Base-by-base conservation (phyloP, 2,113 vertebrate genomes). In the Acrocephalus arundinaceus region DNA sequence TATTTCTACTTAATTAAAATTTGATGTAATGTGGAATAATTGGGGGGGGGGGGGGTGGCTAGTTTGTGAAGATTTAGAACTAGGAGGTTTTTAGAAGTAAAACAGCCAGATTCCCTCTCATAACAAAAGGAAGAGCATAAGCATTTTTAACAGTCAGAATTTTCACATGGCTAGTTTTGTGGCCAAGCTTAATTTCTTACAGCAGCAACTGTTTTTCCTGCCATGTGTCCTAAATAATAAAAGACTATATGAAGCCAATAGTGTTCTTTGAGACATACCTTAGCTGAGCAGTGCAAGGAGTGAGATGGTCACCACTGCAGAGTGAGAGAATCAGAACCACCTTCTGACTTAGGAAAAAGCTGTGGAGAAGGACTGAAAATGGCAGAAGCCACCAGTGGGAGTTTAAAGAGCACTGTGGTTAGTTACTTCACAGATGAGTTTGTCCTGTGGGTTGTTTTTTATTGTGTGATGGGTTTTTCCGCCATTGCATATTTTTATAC, bases 391-490 rank as follows among this genome's bases (percentile, higher is more conserved):
- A 74, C 58, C 6, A n/a, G 48, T 88, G 85, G 86, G 90, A 73
- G 94, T 87, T 71, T 70, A 74, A 74, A 94, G 91, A 75, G 76
- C 0, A 2, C 88, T 96, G 93, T 43, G 93, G 94, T 97, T 97
- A 90, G 91, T 97, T 96, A 84, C 79, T 97, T 96, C 88, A 96
- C 93, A 96, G 76, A 96, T 90, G 74, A 59, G 39, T 97, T 96
- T 95, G 97, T 95, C 85, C 61, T 94, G 91, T 95, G 88, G 89
- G 66, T 93, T 95, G 43, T 31, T 81, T 97, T 94, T 93, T 85
- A 68, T 93, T 89, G 76, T 95, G 85, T 77, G 96, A 94, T 96
- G 95, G 95, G 95, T 83, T 98, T 98, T 98, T 98, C 98, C 97
- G 87, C 83, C 83, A 62, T 1, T 92, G 46, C 14, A 1, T 95